phyloP scores from a whole-genome alignment of 2,888 invertebrate genomes.

The Rotaria macrura region DNA sequence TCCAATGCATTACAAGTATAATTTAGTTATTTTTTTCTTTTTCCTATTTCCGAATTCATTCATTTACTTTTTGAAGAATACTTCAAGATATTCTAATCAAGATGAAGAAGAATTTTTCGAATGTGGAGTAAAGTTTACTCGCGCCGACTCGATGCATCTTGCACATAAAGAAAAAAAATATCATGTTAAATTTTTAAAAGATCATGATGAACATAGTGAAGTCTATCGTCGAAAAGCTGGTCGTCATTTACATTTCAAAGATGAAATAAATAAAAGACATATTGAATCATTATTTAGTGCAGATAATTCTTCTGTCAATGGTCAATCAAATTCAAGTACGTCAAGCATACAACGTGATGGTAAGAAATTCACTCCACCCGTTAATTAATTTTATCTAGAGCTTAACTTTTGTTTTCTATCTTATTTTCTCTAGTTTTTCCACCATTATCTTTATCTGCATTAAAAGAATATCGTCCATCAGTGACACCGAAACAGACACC shows the following conservation, averaged over 20 bases:
- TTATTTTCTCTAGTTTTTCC: not conserved
- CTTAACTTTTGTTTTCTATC: too few species aligned
- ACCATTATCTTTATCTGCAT: not conserved
- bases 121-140: not conserved
- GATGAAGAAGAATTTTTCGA: not conserved
- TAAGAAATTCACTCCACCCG: not conserved
- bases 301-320: not conserved
- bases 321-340: not conserved
- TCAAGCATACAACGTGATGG: not conserved
- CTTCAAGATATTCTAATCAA: not conserved
- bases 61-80: not conserved
- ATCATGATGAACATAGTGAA: not conserved
- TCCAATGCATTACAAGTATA: not conserved
- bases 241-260: not conserved
- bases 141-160: not conserved
- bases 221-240: not conserved
- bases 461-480: not conserved
- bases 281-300: not conserved
- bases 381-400: not conserved
- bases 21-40: not conserved
- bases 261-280: not conserved
- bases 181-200: not conserved
- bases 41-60: not conserved
- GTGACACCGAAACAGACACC: not conserved
- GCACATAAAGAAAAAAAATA: not conserved